Conservation (phyloP, 2,797 vertebrate species). For the Limosa lapponica region DNA sequence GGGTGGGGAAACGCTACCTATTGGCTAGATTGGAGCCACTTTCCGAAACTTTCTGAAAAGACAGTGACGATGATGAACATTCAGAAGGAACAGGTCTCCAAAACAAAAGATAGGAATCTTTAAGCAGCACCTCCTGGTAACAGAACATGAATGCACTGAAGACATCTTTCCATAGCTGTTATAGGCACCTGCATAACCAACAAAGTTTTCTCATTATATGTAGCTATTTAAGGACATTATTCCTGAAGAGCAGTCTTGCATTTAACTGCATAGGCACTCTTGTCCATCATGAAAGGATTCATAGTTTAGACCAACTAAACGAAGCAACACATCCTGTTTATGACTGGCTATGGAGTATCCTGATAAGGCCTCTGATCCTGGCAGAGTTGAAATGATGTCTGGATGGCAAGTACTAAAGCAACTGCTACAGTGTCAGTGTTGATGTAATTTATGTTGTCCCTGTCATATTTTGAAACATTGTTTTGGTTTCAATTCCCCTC, state of each 20-base stretch:
- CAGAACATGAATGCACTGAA: fast-evolving
- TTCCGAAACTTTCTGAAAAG: background rate
- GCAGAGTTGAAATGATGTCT: background rate
- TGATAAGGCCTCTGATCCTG: background rate
- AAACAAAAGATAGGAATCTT: fast-evolving
- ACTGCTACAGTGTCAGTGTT: background rate
- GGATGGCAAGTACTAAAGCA: background rate
- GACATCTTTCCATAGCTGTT: background rate
- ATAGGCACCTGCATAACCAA: fast-evolving
- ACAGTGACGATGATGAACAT: background rate
- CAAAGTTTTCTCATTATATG: background rate
- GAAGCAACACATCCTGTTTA: background rate
- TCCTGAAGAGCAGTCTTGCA: background rate
- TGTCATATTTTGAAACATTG: background rate
- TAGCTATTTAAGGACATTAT: background rate
- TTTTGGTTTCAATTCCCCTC: background rate
- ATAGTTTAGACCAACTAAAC: background rate
- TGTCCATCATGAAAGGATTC: background rate
- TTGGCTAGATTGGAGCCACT: background rate
- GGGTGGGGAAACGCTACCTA: fast-evolving
- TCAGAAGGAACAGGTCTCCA: background rate
- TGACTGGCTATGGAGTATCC: fast-evolving
- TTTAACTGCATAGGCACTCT: background rate
- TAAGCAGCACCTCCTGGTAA: fast-evolving
- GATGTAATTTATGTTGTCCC: background rate